Conservation (phyloP, 2,888 invertebrate species). For the Agrochola litura region DNA sequence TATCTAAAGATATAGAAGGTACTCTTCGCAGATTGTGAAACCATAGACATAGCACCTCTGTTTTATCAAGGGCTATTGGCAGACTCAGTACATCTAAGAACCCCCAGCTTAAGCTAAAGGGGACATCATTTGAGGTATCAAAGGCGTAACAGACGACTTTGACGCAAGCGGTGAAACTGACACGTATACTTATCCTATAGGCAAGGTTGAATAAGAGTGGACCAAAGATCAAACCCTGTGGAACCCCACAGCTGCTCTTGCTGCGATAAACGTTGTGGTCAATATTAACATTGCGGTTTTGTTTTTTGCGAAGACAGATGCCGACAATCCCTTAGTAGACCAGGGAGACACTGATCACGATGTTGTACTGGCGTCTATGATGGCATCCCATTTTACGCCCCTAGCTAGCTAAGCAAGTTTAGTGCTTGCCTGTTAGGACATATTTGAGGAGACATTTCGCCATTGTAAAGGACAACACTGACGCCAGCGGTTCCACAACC, state of each 20-base stretch:
- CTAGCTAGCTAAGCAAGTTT: neutral
- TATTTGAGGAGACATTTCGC: neutral
- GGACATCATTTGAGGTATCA: conserved; percentile 5
- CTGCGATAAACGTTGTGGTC: neutral
- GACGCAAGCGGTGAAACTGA: conserved; percentile 3
- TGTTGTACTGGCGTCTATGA: neutral
- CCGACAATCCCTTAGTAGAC: neutral
- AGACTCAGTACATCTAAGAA: neutral
- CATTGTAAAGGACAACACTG: neutral
- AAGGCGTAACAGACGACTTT: conserved; percentile 3
- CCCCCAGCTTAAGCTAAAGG: too few species aligned
- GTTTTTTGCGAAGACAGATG: neutral
- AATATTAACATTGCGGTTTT: conserved; percentile 1
- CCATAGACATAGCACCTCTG: neutral
- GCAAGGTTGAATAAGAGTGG: neutral
- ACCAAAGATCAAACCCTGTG: conserved; percentile 5
- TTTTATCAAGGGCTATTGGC: conserved; percentile 3
- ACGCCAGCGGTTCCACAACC: neutral
- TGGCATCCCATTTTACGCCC: neutral
- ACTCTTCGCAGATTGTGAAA: neutral
- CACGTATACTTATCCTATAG: neutral
- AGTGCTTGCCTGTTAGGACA: neutral
- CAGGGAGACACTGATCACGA: neutral
- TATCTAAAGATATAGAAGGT: conserved; percentile 1
- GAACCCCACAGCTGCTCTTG: neutral